A percentile compares a stretch with the other conserved stretches of the same genome.
These are phyloP conservation scores for Laodelphax striatellus DNA, from an alignment of 1,140 invertebrate species.

Conservation along the genomic window DNA sequence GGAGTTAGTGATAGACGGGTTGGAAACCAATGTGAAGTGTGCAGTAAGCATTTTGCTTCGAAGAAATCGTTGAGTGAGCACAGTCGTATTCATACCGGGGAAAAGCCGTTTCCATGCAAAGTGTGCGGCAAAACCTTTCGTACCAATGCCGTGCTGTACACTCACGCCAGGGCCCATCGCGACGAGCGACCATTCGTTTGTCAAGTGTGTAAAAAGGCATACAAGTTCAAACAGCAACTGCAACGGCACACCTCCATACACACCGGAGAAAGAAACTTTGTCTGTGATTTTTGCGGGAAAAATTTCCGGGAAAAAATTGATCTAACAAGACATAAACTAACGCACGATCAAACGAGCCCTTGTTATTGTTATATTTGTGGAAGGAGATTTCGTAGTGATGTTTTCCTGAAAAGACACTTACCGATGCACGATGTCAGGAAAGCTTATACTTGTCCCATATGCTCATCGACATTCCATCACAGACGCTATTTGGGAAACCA, in stretches of 20 bases:
- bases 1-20: too few relatives aligned
- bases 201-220: slow-evolving; percentile 32
- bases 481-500: too few relatives aligned
- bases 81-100: slow-evolving; percentile 51
- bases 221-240: slow-evolving; percentile 34
- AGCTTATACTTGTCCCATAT: too few relatives aligned
- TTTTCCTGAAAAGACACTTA: slow-evolving; percentile 22
- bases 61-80: slow-evolving; percentile 2
- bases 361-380: slow-evolving; percentile 40
- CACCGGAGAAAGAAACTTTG: slow-evolving; percentile 35
- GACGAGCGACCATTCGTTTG: slow-evolving; percentile 35
- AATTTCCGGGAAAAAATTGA: slow-evolving; percentile 42
- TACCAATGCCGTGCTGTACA: background rate
- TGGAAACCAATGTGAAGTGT: too few relatives aligned
- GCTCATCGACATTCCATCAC: too few relatives aligned
- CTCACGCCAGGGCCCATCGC: slow-evolving; percentile 27
- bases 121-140: slow-evolving; percentile 48
- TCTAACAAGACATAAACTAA: slow-evolving; percentile 36
- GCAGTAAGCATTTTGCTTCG: background rate
- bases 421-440: slow-evolving; percentile 10
- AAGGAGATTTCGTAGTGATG: slow-evolving; percentile 19
- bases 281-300: slow-evolving; percentile 39
- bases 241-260: slow-evolving; percentile 37
- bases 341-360: slow-evolving; percentile 40
- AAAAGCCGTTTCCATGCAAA: slow-evolving; percentile 56